Evolutionary conservation across 2,888 invertebrate genomes (phyloP).

Genomic region (Apodemia hepburni): DNA sequence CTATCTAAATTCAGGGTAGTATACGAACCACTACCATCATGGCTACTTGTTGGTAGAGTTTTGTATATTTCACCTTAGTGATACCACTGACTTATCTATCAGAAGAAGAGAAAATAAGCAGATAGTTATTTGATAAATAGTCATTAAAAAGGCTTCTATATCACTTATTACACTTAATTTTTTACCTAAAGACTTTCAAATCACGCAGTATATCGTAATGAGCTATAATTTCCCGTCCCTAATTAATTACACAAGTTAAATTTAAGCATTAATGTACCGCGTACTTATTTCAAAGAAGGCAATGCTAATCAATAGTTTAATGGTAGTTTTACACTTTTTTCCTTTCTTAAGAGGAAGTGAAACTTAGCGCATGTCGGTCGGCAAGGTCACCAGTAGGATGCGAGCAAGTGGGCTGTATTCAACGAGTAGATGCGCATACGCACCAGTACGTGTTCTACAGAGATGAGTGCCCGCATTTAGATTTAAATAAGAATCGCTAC

Average conservation of each 20-base stretch:
- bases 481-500: neutral
- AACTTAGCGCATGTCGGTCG: conserved; percentile 70
- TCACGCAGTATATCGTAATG: too few species aligned
- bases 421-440: conserved; percentile 30
- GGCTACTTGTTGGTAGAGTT: too few species aligned
- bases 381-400: conserved; percentile 75
- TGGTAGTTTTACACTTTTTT: conserved; percentile 24
- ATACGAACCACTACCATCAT: too few species aligned
- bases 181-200: too few species aligned
- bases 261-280: neutral
- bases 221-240: too few species aligned
- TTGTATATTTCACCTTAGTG: too few species aligned
- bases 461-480: conserved; percentile 31
- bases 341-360: conserved; percentile 59
- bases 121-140: too few species aligned
- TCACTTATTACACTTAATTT: too few species aligned
- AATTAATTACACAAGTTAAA: neutral
- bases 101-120: too few species aligned
- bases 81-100: too few species aligned
- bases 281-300: neutral
- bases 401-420: conserved; percentile 64
- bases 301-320: conserved; percentile 2
- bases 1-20: too few species aligned
- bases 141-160: too few species aligned
- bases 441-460: conserved; percentile 28